phyloP scores from a whole-genome alignment of 2,888 invertebrate species.

The Stegophylla sp. region DNA sequence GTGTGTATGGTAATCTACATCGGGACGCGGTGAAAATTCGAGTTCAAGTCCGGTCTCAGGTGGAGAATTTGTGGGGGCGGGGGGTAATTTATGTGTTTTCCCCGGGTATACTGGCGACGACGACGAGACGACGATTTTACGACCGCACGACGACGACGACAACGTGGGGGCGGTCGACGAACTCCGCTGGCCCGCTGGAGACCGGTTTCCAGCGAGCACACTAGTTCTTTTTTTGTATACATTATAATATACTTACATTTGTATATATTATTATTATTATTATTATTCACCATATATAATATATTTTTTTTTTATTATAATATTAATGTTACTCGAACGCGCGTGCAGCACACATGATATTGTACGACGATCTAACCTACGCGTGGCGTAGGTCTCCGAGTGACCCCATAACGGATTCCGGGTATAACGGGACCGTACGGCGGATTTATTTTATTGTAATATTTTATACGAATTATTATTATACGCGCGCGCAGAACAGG shows the following conservation, averaged over 20 bases:
- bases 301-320: no score
- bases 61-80: not conserved
- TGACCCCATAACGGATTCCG: conserved; percentile 57
- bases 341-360: not conserved
- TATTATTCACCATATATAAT: not conserved
- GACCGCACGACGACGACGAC: conserved; percentile 8
- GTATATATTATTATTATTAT: not conserved
- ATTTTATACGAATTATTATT: conserved; percentile 22
- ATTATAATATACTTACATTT: not conserved
- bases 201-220: conserved; percentile 42
- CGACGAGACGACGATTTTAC: no score
- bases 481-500: conserved; percentile 22
- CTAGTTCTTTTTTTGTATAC: not conserved
- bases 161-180: conserved; percentile 59
- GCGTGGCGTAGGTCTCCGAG: conserved; percentile 14
- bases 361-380: no score
- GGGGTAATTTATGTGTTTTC: not conserved
- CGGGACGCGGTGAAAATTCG: not conserved
- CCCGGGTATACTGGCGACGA: no score
- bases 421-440: conserved; percentile 52
- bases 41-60: not conserved
- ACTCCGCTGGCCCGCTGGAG: conserved; percentile 47
- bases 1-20: not conserved
- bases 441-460: no score
- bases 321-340: not conserved